Conservation (phyloP, 2,888 invertebrate genomes). For the Conops quadrifasciatus region DNA sequence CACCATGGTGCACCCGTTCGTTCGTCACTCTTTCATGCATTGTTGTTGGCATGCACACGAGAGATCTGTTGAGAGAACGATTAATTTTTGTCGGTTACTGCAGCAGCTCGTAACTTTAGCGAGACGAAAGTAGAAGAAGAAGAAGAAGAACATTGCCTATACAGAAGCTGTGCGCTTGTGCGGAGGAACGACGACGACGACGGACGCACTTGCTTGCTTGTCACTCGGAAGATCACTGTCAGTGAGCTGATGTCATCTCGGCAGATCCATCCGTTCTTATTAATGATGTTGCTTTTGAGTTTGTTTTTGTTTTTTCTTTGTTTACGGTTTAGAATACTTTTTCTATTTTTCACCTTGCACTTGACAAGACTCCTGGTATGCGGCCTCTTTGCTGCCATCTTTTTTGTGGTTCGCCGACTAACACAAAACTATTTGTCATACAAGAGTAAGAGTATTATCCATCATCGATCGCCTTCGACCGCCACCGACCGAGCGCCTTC, state of each 20-base stretch:
- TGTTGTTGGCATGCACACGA: conserved; percentile 52
- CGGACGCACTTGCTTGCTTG: conserved; percentile 42
- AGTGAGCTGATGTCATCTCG: conserved; percentile 54
- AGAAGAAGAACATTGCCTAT: no score
- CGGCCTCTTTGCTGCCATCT: no score
- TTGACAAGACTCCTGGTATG: no score
- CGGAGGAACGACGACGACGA: conserved; percentile 42
- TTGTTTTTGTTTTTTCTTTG: no score
- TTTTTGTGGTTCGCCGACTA: no score
- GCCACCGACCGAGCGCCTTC: no score
- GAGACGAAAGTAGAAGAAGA: not conserved
- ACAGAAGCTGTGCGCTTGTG: not conserved
- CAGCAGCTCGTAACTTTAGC: conserved; percentile 42
- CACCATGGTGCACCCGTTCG: conserved; percentile 39
- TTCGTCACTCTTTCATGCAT: conserved; percentile 41
- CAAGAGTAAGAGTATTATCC: no score
- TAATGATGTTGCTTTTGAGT: conserved; percentile 55
- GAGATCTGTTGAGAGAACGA: conserved; percentile 54
- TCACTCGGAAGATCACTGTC: conserved; percentile 12
- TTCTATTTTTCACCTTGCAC: no score
- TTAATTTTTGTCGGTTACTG: no score
- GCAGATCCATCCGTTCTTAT: conserved; percentile 48
- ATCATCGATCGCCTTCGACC: no score
- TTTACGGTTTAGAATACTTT: no score
- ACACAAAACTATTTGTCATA: no score